Percentiles rank a stretch among this genome's conserved stretches.
Conservation (phyloP, 2,888 invertebrate species). For the Rotaria sp. region DNA sequence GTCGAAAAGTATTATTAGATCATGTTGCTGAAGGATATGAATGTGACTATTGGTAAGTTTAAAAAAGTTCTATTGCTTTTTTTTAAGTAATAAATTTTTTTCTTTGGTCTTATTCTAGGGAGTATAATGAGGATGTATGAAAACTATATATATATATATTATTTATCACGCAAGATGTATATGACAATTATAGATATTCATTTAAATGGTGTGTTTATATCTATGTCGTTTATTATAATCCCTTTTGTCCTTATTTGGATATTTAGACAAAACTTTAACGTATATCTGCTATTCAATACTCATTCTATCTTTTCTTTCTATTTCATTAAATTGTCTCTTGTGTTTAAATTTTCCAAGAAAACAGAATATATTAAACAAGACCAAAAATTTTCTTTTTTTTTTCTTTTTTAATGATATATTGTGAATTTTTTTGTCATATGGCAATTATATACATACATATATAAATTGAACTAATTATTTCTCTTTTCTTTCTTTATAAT, state of each 20-base stretch:
- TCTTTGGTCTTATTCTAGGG: neutral
- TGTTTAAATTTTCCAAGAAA: neutral
- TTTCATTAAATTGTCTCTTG: neutral
- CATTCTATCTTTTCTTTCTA: neutral
- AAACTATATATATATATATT: neutral
- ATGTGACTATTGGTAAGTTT: conserved; percentile 83
- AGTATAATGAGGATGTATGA: neutral
- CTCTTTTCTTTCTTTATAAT: neutral
- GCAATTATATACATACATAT: neutral
- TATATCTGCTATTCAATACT: neutral
- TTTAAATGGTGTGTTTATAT: neutral
- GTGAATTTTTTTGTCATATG: neutral
- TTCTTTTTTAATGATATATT: neutral
- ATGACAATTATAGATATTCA: neutral
- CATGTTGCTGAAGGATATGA: conserved; percentile 98
- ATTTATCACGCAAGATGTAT: neutral
- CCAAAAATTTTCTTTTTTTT: neutral
- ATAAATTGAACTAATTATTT: neutral
- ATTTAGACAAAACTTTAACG: neutral
- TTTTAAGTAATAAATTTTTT: neutral
- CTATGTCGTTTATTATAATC: neutral
- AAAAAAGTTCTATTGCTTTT: conserved; percentile 29
- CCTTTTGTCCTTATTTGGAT: neutral
- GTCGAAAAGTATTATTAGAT: conserved; percentile 85
- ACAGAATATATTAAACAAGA: neutral